Conservation (phyloP, 2,888 invertebrate genomes). For the Mycalesis mineus region DNA sequence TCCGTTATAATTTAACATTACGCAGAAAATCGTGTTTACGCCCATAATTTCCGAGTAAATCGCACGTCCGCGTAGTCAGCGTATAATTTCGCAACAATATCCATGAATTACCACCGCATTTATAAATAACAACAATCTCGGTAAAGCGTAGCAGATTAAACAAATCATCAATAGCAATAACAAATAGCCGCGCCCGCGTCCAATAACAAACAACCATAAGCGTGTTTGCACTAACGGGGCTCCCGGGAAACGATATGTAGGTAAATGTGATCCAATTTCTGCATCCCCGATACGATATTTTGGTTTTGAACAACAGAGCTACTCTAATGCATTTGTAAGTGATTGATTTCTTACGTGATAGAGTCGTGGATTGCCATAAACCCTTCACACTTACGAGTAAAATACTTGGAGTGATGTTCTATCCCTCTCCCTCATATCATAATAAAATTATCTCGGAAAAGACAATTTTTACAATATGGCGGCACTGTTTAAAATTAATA, state of each 20-base stretch:
- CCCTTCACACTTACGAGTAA: no score
- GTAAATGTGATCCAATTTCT: not conserved
- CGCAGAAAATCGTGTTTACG: not conserved
- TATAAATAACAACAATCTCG: constrained; percentile 3
- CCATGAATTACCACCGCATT: constrained; percentile 1
- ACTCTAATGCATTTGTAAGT: no score
- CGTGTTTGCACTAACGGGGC: constrained; percentile 1
- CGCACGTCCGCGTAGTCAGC: not conserved
- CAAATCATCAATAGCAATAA: constrained; percentile 15
- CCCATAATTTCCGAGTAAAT: not conserved
- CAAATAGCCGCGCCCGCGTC: not conserved
- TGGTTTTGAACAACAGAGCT: no score
- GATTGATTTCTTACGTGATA: no score
- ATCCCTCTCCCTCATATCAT: no score
- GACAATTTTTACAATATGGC: no score
- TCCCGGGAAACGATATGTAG: not conserved
- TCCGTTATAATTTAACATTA: not conserved
- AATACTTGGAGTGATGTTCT: no score
- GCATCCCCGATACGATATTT: not conserved
- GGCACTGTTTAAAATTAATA: no score
- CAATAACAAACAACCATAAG: constrained; percentile 9
- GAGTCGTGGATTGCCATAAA: no score
- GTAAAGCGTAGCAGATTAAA: constrained; percentile 13
- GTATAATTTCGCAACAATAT: not conserved
- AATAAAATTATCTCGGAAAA: no score